Evolutionary conservation across 1,140 invertebrate species (phyloP).

Genomic region (Danaus melanippus): DNA sequence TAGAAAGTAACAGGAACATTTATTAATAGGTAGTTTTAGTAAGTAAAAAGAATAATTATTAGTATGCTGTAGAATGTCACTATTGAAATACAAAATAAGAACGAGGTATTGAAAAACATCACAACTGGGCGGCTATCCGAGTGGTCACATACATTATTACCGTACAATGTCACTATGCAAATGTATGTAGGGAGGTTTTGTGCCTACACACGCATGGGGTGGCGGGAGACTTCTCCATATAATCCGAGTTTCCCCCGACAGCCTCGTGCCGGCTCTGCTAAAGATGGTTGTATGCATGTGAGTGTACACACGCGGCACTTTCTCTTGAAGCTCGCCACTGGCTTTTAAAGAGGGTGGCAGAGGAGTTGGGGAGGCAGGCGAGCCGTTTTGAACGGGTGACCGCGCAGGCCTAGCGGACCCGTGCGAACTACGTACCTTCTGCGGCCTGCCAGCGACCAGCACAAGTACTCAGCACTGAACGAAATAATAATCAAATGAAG

Average conservation of each 20-base stretch:
- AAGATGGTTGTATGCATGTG: constrained; percentile 65
- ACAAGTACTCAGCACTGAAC: background rate
- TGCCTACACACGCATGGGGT: constrained; percentile 63
- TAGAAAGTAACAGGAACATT: no score
- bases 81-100: no score
- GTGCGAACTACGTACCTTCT: constrained; percentile 13
- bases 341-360: constrained; percentile 66
- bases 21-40: no score
- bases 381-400: constrained; percentile 60
- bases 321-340: constrained; percentile 70
- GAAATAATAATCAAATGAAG: background rate
- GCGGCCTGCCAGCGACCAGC: constrained; percentile 9
- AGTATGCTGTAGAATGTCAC: no score
- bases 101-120: constrained; percentile 57
- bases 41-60: no score
- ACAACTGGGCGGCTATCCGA: constrained; percentile 41
- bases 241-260: constrained; percentile 50
- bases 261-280: constrained; percentile 42
- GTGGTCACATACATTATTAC: constrained; percentile 68
- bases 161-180: constrained; percentile 68
- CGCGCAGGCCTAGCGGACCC: constrained; percentile 40
- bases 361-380: constrained; percentile 24
- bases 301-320: constrained; percentile 65
- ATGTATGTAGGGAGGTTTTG: constrained; percentile 68
- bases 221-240: constrained; percentile 55